These are phyloP conservation scores for Brachionus asplanchnoidis DNA, from an alignment of 1,140 invertebrate genomes.

Conservation along the genomic window DNA sequence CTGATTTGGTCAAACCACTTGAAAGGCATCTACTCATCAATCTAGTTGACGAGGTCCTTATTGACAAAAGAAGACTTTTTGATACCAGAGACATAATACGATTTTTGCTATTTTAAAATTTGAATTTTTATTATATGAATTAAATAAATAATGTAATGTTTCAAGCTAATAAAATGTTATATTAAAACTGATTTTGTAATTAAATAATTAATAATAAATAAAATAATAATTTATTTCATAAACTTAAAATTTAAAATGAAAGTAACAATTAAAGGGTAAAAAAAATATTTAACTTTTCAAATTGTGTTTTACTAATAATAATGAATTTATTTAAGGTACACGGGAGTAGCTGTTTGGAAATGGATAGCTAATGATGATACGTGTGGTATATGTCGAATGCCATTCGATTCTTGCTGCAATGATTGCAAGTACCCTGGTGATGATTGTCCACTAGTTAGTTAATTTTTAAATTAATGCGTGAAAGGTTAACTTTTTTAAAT, in stretches of 20 bases:
- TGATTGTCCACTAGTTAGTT: constrained; percentile 77
- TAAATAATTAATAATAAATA: neutral
- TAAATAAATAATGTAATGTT: neutral
- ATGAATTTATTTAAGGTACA: constrained; percentile 63
- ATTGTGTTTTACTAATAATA: no score
- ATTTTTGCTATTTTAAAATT: neutral
- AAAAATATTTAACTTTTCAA: no score
- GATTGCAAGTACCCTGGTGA: constrained; percentile 97
- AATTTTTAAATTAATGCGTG: no score
- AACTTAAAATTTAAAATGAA: constrained; percentile 20
- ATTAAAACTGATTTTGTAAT: neutral
- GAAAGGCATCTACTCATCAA: neutral
- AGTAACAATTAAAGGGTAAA: constrained; percentile 39
- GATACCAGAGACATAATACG: neutral
- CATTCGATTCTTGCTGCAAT: constrained; percentile 95
- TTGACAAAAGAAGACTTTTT: neutral
- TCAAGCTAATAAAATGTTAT: neutral
- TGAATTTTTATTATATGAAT: neutral
- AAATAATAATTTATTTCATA: neutral
- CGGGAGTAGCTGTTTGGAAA: constrained; percentile 89
- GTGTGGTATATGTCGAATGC: constrained; percentile 96
- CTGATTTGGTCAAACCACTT: neutral
- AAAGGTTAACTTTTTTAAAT: neutral
- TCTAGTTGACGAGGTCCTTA: neutral
- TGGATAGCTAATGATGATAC: constrained; percentile 94